phyloP scores from a whole-genome alignment of 2,113 vertebrate species.

The Cochlearius cochlearius region DNA sequence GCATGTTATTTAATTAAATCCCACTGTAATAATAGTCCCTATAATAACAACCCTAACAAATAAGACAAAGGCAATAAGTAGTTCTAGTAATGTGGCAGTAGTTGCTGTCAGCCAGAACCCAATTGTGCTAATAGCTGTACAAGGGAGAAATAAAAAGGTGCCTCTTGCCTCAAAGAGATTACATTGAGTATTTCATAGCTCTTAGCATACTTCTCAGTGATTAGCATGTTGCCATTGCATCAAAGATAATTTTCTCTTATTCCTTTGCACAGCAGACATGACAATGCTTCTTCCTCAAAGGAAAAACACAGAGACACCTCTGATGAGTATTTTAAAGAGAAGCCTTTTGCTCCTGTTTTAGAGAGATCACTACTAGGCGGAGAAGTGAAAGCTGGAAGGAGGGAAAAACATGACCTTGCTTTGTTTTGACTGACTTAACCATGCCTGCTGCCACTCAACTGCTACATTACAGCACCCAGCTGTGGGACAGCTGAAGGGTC shows the following conservation, averaged over 20 bases:
- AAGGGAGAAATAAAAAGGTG: neutral
- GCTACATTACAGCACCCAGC: neutral
- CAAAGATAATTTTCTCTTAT: neutral
- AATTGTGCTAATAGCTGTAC: neutral
- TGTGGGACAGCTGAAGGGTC: neutral
- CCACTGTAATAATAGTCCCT: neutral
- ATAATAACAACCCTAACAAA: neutral
- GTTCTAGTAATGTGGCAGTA: neutral
- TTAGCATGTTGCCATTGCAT: neutral
- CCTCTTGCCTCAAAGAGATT: neutral
- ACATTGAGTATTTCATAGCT: neutral
- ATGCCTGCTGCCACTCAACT: neutral
- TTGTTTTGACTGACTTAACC: neutral
- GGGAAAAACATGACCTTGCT: neutral
- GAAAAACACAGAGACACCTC: neutral
- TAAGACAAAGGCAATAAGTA: neutral
- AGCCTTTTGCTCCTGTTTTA: neutral
- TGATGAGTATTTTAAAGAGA: neutral
- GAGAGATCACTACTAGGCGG: neutral
- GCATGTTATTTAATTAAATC: neutral
- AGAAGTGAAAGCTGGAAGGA: neutral
- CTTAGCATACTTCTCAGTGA: neutral
- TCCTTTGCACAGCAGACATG: neutral
- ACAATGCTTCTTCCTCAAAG: neutral
- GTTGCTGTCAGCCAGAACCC: neutral